Evolutionary conservation across 92 coral and sea anemone genomes (phyloP).

Genomic region (Bergia sp.): DNA sequence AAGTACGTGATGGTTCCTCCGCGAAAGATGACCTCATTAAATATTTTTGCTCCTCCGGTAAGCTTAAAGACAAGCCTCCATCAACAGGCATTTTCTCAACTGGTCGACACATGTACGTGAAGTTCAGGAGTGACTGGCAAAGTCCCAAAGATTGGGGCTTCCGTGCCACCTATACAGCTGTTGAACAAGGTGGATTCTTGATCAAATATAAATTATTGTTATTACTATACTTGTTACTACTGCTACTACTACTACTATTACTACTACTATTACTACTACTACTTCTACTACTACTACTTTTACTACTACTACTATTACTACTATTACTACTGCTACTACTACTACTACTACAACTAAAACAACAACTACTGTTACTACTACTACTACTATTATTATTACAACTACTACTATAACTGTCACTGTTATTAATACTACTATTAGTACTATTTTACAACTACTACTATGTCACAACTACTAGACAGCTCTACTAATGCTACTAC

Average conservation of each 20-base stretch:
- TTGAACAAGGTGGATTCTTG: not conserved
- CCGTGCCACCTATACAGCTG: slow-evolving; percentile 9
- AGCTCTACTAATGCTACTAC: too few species aligned
- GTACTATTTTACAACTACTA: too few species aligned
- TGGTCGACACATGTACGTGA: not conserved
- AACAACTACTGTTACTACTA: too few species aligned
- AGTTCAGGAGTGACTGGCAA: not conserved
- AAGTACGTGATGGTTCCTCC: not conserved
- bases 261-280: too few species aligned
- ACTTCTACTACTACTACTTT: too few species aligned
- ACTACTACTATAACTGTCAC: too few species aligned
- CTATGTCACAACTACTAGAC: too few species aligned
- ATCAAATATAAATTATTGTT: not conserved
- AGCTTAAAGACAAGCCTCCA: not conserved
- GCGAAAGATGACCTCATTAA: not conserved
- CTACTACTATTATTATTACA: too few species aligned
- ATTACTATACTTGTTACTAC: not conserved
- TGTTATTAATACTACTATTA: too few species aligned
- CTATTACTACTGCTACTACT: too few species aligned
- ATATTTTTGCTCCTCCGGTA: not conserved
- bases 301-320: too few species aligned
- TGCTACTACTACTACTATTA: not conserved
- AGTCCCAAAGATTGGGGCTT: not conserved
- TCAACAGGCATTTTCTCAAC: not conserved
- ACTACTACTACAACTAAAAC: too few species aligned